Evolutionary conservation across 2,113 vertebrate genomes (phyloP), one percentile per base, ranked within the genome.

Genomic region (Catharus minimus): DNA sequence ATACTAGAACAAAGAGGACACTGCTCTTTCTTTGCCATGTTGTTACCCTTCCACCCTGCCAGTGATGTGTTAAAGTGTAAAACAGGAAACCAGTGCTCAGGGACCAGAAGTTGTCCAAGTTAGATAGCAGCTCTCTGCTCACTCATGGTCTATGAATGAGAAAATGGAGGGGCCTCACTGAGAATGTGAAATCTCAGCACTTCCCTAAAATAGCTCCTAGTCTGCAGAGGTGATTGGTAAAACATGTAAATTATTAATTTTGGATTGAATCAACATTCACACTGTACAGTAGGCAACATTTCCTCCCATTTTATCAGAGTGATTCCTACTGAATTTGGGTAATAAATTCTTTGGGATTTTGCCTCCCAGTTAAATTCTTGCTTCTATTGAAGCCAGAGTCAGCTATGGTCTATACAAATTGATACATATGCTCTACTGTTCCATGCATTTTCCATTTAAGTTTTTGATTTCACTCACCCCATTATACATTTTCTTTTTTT

Each of bases 41-140:
- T 66, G 27, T 50, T 66, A 26, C 15, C 24, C 24, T 23, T 4
- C 13, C 18, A 28, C 8, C 13, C 55, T 8, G 7, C 21, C 32
- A 43, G 2, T 19, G 52, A 36, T 13, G 38, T 32, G 26, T 16
- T 58, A 32, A 36, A 81, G 78, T 7, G 26, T 82, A 79, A 84
- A 75, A 82, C 53, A 38, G 36, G 55, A 95, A 86, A 46, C 13
- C 57, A 50, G 80, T 60, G 79, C 78, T 84, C 39, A 90, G 72
- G 69, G 39, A 67, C 12, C 9, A 53, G 64, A 61, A 78, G 6
- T 2, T 89, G 41, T 67, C 41, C 72, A 62, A 61, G 12, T 77
- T 69, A 74, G 27, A 46, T 1, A 73, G 32, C 33, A 79, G 65
- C 57, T 86, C 11, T 75, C 82, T 91, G 30, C 22, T 84, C 28